Conservation (phyloP, 2,888 invertebrate species). For the Lutraria lutraria region DNA sequence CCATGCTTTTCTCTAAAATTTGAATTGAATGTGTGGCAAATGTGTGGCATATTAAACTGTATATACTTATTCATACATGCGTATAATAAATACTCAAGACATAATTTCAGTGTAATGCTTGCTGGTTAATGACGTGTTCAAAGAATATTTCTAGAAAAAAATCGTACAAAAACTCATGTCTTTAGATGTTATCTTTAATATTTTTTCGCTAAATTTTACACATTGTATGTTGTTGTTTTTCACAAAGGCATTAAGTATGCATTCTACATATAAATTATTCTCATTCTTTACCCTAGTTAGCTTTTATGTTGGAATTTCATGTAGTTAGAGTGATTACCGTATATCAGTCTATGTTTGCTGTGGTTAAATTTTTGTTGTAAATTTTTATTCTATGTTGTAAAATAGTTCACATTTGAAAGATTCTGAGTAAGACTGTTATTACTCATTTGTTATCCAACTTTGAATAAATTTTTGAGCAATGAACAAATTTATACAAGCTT, state of each 20-base stretch:
- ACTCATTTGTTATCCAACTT: too few relatives aligned
- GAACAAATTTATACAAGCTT: too few relatives aligned
- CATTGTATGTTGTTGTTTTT: background rate
- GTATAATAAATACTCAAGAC: background rate
- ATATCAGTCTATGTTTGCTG: background rate
- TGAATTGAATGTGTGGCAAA: background rate
- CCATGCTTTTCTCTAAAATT: background rate
- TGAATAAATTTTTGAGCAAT: too few relatives aligned
- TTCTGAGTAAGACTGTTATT: too few relatives aligned
- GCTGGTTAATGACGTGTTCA: background rate
- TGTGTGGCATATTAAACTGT: background rate
- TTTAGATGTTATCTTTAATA: background rate
- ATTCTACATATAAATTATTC: constrained; percentile 2
- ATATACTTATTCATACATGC: background rate
- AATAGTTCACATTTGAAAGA: too few relatives aligned
- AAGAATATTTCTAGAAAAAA: background rate
- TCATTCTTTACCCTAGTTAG: background rate
- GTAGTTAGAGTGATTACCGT: background rate
- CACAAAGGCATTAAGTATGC: background rate
- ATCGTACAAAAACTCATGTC: background rate
- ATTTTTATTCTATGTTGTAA: too few relatives aligned
- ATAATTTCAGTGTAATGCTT: constrained; percentile 9
- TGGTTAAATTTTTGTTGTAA: background rate
- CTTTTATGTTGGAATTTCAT: background rate
- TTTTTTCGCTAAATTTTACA: too few relatives aligned